Evolutionary conservation across 2,113 vertebrate species (phyloP).

Genomic region (Jacana jacana): DNA sequence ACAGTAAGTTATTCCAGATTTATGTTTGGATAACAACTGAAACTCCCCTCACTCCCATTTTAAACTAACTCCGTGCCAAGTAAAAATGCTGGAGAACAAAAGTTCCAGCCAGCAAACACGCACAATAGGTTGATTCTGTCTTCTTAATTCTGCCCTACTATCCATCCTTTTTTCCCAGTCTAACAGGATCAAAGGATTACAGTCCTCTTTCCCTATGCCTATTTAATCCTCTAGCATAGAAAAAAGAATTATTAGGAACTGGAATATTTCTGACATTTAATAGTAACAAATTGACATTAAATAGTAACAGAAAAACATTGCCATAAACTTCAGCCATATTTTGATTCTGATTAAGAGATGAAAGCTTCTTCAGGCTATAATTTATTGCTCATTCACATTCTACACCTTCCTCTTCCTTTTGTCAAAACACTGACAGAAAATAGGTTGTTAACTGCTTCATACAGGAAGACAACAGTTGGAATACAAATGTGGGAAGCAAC

Average conservation of each 20-base stretch:
- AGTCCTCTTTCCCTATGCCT: neutral
- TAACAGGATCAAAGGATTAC: neutral
- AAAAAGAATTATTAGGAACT: neutral
- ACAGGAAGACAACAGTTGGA: neutral
- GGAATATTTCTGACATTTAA: neutral
- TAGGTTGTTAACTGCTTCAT: neutral
- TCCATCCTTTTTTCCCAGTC: neutral
- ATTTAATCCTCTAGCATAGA: neutral
- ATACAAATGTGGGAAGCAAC: neutral
- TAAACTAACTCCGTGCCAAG: constrained; percentile 30
- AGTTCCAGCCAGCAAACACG: constrained; percentile 21
- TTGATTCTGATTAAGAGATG: neutral
- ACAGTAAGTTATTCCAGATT: constrained; percentile 50
- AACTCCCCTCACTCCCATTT: constrained; percentile 38
- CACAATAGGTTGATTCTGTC: neutral
- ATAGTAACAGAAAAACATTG: neutral
- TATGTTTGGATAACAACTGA: constrained; percentile 51
- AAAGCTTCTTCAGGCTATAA: neutral
- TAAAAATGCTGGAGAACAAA: constrained; percentile 24
- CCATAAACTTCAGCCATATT: neutral
- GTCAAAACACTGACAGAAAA: constrained; percentile 1
- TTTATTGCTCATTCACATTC: neutral
- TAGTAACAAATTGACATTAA: neutral
- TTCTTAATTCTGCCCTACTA: neutral
- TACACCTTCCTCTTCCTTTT: neutral